These are phyloP conservation scores for Sus cebifrons DNA, from an alignment of 2,797 vertebrate species.

Conservation along the genomic window DNA sequence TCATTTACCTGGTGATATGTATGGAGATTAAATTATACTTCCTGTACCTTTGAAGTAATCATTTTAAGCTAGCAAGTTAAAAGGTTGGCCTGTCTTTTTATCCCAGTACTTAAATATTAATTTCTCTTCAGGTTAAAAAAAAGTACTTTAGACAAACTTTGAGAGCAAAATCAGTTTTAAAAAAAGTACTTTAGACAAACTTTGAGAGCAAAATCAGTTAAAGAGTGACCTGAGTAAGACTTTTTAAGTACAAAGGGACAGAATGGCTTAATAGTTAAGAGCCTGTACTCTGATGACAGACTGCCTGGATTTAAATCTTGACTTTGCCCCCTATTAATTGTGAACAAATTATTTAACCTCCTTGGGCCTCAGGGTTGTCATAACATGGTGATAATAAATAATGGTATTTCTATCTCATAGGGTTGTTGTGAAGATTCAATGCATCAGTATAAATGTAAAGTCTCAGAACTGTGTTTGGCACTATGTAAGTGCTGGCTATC, in stretches of 20 bases:
- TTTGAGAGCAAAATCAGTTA: conserved; percentile 61
- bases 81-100: conserved; percentile 62
- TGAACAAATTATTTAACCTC: conserved; percentile 46
- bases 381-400: conserved; percentile 14
- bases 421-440: conserved; percentile 41
- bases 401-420: not conserved
- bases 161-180: conserved; percentile 61
- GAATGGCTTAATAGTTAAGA: conserved; percentile 51
- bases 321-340: not conserved
- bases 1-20: conserved; percentile 55
- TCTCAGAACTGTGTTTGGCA: conserved; percentile 56
- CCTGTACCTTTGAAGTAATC: conserved; percentile 66
- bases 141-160: conserved; percentile 70
- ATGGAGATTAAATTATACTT: conserved; percentile 64
- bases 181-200: conserved; percentile 70
- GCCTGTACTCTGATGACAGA: conserved; percentile 5
- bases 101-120: not conserved
- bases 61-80: conserved; percentile 63
- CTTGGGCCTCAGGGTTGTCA: not conserved
- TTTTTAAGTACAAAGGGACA: conserved; percentile 65
- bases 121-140: conserved; percentile 71
- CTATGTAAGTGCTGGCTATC: conserved; percentile 15
- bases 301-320: conserved; percentile 59
- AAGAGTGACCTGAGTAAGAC: conserved; percentile 47
- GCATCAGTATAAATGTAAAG: conserved; percentile 42